phyloP scores from a whole-genome alignment of 2,113 vertebrate genomes.

The Forbesichthys papilliferus region DNA sequence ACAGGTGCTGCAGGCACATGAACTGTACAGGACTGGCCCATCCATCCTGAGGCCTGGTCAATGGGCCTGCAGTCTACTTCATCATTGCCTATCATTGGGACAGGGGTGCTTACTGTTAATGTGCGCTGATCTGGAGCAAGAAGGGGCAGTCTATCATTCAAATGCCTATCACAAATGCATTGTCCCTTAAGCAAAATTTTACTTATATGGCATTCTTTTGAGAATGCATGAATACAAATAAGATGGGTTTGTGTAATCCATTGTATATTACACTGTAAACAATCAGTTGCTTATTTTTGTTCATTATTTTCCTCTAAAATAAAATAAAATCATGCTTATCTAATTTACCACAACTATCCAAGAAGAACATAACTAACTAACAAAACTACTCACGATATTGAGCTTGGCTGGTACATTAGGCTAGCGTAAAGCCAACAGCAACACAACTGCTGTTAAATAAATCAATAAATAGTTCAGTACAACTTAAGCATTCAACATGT shows the following conservation, averaged over 20 bases:
- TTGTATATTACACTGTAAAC: not conserved
- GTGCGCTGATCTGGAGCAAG: constrained; percentile 21
- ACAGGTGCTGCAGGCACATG: constrained; percentile 54
- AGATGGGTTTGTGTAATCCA: not conserved
- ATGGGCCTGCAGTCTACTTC: constrained; percentile 48
- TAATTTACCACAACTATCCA: too few species aligned
- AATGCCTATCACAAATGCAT: constrained; percentile 12
- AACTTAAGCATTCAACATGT: too few species aligned
- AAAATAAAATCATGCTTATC: too few species aligned
- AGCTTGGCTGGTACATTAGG: too few species aligned
- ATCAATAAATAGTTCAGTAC: too few species aligned
- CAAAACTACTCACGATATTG: too few species aligned
- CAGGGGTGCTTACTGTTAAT: constrained; percentile 40
- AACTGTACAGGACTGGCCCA: constrained; percentile 38
- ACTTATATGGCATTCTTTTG: constrained; percentile 1
- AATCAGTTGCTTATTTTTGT: too few species aligned
- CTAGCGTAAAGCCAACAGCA: too few species aligned
- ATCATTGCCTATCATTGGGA: constrained; percentile 59
- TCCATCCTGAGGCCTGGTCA: constrained; percentile 54
- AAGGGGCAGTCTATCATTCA: constrained; percentile 19
- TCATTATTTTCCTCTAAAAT: too few species aligned
- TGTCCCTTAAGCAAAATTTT: not conserved
- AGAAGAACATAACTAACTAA: too few species aligned
- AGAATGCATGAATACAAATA: not conserved
- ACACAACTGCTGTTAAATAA: too few species aligned